These are phyloP conservation scores for Pluvialis apricaria DNA, from an alignment of 2,113 vertebrate genomes.

Conservation along the genomic window DNA sequence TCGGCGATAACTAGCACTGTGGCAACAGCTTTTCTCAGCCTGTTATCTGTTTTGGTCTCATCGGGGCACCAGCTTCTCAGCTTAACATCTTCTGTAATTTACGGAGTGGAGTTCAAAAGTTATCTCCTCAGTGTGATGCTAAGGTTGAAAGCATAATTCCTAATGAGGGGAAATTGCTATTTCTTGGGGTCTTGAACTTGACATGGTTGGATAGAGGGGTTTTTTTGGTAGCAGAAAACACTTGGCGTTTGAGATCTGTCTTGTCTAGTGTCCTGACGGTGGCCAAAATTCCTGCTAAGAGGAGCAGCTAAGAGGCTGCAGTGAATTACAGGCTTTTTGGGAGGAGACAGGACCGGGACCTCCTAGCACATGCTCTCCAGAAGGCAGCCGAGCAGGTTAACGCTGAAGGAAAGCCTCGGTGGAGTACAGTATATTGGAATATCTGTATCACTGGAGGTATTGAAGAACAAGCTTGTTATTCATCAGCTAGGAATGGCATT, in stretches of 20 bases:
- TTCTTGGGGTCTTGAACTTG: background rate
- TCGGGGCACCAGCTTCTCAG: background rate
- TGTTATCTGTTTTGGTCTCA: constrained; percentile 21
- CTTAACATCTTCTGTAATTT: background rate
- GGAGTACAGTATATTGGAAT: background rate
- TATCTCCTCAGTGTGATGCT: background rate
- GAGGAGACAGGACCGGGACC: background rate
- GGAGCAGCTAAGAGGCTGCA: background rate
- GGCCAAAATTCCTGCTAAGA: background rate
- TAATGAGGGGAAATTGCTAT: constrained; percentile 25
- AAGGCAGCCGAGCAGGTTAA: background rate
- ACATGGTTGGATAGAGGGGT: background rate
- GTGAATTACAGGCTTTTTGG: background rate
- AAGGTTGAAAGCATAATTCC: constrained; percentile 3
- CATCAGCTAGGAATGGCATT: background rate
- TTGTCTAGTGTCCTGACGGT: background rate
- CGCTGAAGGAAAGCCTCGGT: background rate
- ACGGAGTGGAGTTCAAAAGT: constrained; percentile 18
- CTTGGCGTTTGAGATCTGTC: background rate
- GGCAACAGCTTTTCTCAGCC: constrained; percentile 42
- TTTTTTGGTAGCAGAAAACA: background rate
- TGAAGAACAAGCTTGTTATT: background rate
- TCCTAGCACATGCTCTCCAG: background rate
- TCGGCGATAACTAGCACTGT: background rate
- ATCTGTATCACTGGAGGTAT: background rate